Base-by-base conservation (phyloP, 2,113 vertebrate species). In the Lepisosteus osseus region DNA sequence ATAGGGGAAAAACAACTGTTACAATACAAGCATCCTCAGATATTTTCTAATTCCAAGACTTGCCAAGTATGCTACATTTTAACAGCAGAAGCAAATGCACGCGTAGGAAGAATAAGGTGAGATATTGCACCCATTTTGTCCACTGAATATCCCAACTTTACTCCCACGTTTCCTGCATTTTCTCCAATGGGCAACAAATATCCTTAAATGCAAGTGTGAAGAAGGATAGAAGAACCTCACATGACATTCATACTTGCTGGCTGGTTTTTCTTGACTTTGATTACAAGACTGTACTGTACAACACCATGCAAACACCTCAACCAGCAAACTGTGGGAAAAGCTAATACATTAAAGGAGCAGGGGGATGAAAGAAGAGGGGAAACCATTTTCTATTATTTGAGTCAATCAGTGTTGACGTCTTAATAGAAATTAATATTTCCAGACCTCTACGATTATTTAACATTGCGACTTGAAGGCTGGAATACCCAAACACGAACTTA, bases 1-100 rank as follows among this genome's bases (percentile, higher is more conserved):
- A 74, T 0, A 42, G 54, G 80, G 69, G 79, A 7, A 67, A 75
- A 71, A 44, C 29, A 85, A 67, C 82, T n/a, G 64, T 59, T 79
- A 62, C 6, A 54, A 4, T 56, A 75, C 14, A 51, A 4, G 2
- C 44, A 44, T 5, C n/a, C 5, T 13, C 63, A 78, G 6, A 65
- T 9, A 17, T 29, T 29, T 29, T 29, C 29, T 29, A 29, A 68
- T 1, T 51, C 9, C 40, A 17, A 6, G 55, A 64, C 7, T 67
- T 29, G 40, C 54, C 1, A 51, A 6, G 9, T 51, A 51, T 1
- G 47, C 9, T 51, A 2, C 47, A 1, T 51, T 51, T 51, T 51
- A 6, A 51, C 9, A 51, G 47, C 9, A 51, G 9, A 6, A 6
- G 47, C 47, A 51, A 51, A 51, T 51, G 47, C 9, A 9, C 47